Evolutionary conservation across 2,113 vertebrate species (phyloP).

Genomic region (Amazona vittata): DNA sequence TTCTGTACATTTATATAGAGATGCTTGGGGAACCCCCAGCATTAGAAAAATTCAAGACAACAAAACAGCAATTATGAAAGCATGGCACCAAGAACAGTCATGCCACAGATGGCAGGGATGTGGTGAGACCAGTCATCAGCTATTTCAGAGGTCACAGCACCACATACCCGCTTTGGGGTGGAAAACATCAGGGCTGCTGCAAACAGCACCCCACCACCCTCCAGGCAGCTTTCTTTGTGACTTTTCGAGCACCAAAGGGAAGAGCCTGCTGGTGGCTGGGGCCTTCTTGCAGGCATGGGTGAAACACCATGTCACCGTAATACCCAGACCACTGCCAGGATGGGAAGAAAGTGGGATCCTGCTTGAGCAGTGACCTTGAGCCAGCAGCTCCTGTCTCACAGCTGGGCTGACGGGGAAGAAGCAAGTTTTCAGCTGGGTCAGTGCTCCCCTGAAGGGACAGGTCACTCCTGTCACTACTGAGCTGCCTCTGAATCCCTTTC

Average conservation of each 20-base stretch:
- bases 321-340: background rate
- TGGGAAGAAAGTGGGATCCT: background rate
- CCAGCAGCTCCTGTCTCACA: background rate
- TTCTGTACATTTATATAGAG: conserved; percentile 80
- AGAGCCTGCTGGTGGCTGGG: background rate
- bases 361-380: background rate
- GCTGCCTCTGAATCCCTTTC: background rate
- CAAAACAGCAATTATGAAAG: conserved; percentile 57
- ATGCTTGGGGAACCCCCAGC: conserved; percentile 64
- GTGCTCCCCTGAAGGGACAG: background rate
- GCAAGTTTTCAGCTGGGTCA: background rate
- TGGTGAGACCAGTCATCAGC: background rate
- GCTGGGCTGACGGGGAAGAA: background rate
- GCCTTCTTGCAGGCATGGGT: background rate
- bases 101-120: conserved; percentile 50
- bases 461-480: background rate
- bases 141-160: conserved; percentile 16
- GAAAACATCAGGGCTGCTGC: conserved; percentile 40
- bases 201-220: background rate
- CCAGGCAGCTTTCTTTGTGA: background rate
- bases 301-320: background rate
- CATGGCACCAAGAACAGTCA: conserved; percentile 69
- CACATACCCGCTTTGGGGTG: background rate
- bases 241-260: conserved; percentile 15
- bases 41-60: conserved; percentile 73